Evolutionary conservation across 2,888 invertebrate species (phyloP), one percentile per base, ranked within the genome.

Genomic region (Eupelmus urozonus): DNA sequence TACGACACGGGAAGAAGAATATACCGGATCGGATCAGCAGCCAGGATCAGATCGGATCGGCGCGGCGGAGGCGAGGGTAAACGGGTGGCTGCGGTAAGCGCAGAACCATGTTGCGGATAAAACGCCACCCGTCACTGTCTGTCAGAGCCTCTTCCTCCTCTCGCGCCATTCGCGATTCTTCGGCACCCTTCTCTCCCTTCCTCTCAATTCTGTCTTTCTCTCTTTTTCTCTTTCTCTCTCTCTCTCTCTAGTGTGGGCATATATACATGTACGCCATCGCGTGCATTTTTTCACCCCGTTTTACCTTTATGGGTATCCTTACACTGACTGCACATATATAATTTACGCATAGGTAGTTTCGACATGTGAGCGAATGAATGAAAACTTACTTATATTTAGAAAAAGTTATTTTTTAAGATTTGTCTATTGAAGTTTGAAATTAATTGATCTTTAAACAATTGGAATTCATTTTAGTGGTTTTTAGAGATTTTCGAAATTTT

Each of bases 31-130:
- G 81, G 81, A 84, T 83, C 81, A 80, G 82, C 82, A 80, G 81
- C 79, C n/a, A 74, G 82, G 83, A 86, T 84, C 81, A 82, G 85
- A 87, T 85, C 83, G 83, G 84, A 86, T 87, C 82, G 84, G 84
- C 11, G 57, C 42, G n/a, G 45, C 53, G n/a, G 18, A 13, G 3
- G 42, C 45, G 57, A 18, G 74, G 85, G 86, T 85, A 85, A 87
- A 83, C 84, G 86, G 84, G 85, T 85, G 86, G 85, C 85, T 87
- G 85, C 80, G 87, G 88, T 88, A 88, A 88, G 88, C 88, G 88
- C 86, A 88, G 88, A 88, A 88, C 84, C 88, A 84, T 88, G 88
- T 88, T 85, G 87, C 84, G 86, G 86, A 88, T 88, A 88, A 88
- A 88, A 88, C 87, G 87, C 84, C 85, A 84, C 87, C 85, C 85